These are phyloP conservation scores for Cryptomyrus ogoouensis DNA, from an alignment of 2,113 vertebrate genomes.

Conservation along the genomic window DNA sequence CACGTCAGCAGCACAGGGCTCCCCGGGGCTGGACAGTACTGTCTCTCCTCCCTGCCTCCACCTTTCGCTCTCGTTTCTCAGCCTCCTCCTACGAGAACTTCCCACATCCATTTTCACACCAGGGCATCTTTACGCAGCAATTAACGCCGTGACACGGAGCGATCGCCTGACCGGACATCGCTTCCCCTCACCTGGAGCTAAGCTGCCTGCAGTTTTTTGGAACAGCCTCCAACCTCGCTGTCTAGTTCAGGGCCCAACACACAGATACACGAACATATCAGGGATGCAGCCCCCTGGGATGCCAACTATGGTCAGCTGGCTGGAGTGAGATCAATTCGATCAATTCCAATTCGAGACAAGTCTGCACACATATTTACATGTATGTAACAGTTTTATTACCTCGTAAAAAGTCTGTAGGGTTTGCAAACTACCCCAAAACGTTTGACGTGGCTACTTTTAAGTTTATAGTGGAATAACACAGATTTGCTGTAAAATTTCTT, in stretches of 20 bases:
- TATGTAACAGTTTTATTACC: neutral
- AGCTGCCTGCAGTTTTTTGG: neutral
- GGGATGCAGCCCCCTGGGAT: neutral
- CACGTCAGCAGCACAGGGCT: neutral
- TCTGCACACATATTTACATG: neutral
- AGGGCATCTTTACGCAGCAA: neutral
- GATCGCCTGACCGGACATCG: neutral
- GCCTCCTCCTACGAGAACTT: neutral
- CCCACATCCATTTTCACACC: neutral
- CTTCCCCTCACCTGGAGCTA: neutral
- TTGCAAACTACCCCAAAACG: neutral
- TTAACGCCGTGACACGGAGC: neutral
- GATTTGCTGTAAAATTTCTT: neutral
- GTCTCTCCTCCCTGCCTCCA: neutral
- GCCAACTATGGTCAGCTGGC: neutral
- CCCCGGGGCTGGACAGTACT: neutral
- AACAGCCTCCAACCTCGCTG: neutral
- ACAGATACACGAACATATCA: neutral
- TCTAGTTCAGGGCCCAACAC: neutral
- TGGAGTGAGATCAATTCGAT: neutral
- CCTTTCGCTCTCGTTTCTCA: neutral
- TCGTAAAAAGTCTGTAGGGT: neutral
- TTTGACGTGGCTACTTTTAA: neutral
- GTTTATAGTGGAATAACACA: neutral
- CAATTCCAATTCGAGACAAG: neutral